A percentile compares a stretch with the other conserved stretches of the same genome.
These are phyloP conservation scores for Lamprologus speciosus DNA, from an alignment of 2,113 vertebrate species.

Conservation along the genomic window DNA sequence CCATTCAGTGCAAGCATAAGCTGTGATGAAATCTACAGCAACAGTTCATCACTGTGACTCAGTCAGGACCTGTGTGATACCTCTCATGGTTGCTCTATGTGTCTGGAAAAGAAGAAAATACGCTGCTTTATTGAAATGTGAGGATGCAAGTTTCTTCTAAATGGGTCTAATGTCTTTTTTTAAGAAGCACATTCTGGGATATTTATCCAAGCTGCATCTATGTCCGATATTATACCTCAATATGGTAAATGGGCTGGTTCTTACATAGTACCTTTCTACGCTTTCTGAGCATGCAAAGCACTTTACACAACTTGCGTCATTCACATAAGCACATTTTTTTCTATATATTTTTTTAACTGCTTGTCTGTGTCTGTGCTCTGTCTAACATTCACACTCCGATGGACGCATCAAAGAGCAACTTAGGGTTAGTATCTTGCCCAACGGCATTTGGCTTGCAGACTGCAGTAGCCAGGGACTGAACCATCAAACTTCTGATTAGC, in stretches of 20 bases:
- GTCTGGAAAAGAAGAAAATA: background rate
- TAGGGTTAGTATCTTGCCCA: background rate
- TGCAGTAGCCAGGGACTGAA: background rate
- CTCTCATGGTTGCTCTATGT: background rate
- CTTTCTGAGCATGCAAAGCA: background rate
- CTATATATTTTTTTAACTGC: background rate
- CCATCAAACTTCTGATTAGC: background rate
- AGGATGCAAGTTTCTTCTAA: background rate
- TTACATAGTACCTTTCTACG: background rate
- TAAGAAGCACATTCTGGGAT: background rate
- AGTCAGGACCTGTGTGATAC: background rate
- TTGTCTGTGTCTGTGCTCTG: background rate
- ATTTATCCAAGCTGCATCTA: background rate
- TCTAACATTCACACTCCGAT: background rate
- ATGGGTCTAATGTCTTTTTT: background rate
- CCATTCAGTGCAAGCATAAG: background rate
- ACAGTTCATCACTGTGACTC: background rate
- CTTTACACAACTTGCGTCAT: background rate
- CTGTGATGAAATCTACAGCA: slow-evolving; percentile 29
- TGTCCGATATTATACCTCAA: background rate
- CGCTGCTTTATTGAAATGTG: background rate
- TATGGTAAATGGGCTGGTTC: background rate
- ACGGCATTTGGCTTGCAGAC: background rate
- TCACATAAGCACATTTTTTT: background rate
- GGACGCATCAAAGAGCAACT: background rate